A percentile compares a stretch with the other conserved stretches of the same genome.
Conservation (phyloP, 2,113 vertebrate species). For the Epinephelus moara region DNA sequence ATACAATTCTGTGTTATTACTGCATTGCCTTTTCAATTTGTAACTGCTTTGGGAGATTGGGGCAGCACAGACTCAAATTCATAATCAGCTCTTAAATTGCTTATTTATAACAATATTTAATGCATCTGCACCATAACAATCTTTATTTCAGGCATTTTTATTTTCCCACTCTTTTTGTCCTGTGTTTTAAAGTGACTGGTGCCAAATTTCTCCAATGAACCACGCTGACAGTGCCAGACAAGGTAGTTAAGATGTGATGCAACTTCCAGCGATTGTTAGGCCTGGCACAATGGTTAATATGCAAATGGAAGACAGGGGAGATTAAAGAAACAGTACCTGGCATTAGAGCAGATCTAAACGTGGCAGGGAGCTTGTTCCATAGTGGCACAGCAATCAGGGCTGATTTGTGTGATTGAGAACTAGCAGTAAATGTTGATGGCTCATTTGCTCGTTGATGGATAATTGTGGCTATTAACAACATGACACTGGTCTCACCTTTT, state of each 20-base stretch:
- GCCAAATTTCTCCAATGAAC: not conserved
- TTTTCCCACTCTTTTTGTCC: not conserved
- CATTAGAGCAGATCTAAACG: slow-evolving; percentile 48
- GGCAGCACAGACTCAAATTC: not conserved
- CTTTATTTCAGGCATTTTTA: not conserved
- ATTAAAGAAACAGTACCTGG: slow-evolving; percentile 44
- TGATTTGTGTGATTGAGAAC: slow-evolving; percentile 72
- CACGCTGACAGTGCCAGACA: slow-evolving; percentile 3
- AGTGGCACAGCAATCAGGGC: slow-evolving; percentile 55
- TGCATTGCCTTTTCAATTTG: not conserved
- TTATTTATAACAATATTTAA: not conserved
- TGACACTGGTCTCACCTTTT: slow-evolving; percentile 74
- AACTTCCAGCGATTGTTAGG: slow-evolving; percentile 23
- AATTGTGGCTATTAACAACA: slow-evolving; percentile 77
- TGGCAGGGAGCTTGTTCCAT: slow-evolving; percentile 44
- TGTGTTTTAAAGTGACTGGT: not conserved
- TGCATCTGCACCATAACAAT: not conserved
- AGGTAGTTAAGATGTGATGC: slow-evolving; percentile 10
- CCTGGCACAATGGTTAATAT: slow-evolving; percentile 36
- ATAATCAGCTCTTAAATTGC: not conserved
- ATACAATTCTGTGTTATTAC: not conserved
- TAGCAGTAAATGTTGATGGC: slow-evolving; percentile 71
- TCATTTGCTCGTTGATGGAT: slow-evolving; percentile 76
- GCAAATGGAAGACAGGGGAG: slow-evolving; percentile 27
- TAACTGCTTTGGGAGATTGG: not conserved